Evolutionary conservation across 2,888 invertebrate species (phyloP).

Genomic region (Limnephilus rhombicus): DNA sequence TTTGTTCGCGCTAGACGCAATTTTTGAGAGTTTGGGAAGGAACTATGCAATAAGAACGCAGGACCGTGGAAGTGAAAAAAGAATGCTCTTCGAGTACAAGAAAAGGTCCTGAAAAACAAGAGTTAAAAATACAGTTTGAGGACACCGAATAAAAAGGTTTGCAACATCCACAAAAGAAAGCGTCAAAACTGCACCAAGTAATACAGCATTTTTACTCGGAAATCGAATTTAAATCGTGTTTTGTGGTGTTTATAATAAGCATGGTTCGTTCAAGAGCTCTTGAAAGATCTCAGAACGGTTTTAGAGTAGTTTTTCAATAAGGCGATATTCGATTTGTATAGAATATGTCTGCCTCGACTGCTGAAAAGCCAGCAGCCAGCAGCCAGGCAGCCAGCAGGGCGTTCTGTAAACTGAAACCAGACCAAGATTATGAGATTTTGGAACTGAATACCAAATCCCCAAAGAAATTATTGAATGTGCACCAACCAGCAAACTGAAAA

Average conservation of each 20-base stretch:
- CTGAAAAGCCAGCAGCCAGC: background rate
- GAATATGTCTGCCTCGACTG: background rate
- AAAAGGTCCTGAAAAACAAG: background rate
- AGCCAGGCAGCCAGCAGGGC: background rate
- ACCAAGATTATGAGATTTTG: constrained; percentile 9
- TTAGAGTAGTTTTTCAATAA: constrained; percentile 28
- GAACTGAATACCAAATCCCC: background rate
- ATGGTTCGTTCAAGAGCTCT: constrained; percentile 16
- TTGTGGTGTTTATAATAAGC: background rate
- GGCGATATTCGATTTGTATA: constrained; percentile 38
- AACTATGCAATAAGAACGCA: constrained; percentile 36
- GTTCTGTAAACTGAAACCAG: constrained; percentile 46
- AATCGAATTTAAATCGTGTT: background rate
- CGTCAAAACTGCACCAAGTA: background rate
- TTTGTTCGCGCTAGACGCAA: background rate
- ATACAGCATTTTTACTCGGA: constrained; percentile 4
- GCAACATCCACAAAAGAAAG: background rate
- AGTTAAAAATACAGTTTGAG: background rate
- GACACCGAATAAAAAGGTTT: constrained; percentile 3
- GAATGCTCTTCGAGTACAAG: constrained; percentile 30
- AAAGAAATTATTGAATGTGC: background rate
- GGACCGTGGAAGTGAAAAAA: constrained; percentile 39
- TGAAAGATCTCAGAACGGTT: constrained; percentile 28
- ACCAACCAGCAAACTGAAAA: background rate
- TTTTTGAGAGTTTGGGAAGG: background rate